Conservation (phyloP, 2,888 invertebrate genomes). For the Nyleta sp. region DNA sequence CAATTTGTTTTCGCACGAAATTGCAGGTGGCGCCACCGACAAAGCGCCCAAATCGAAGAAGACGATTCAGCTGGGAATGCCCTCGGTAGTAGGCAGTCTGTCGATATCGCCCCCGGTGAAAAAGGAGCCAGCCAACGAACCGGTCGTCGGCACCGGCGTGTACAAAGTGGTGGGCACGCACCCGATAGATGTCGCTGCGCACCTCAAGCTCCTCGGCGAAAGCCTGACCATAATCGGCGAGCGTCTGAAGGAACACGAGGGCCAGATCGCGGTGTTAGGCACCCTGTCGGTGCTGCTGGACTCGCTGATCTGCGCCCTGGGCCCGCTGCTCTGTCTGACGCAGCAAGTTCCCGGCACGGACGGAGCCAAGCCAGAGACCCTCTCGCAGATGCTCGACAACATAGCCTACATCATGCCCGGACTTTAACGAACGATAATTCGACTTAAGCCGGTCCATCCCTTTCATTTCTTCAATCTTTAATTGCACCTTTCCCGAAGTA, state of each 20-base stretch:
- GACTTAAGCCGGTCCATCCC: too few relatives aligned
- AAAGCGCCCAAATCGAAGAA: constrained; percentile 74
- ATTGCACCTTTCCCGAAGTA: too few relatives aligned
- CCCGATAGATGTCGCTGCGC: constrained; percentile 95
- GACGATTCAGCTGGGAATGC: constrained; percentile 80
- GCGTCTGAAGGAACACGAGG: constrained; percentile 96
- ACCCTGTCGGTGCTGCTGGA: constrained; percentile 96
- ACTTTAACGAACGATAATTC: too few relatives aligned
- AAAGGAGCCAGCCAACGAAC: constrained; percentile 78
- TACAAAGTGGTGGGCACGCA: constrained; percentile 89
- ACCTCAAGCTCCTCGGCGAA: constrained; percentile 95
- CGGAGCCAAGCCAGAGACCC: constrained; percentile 83
- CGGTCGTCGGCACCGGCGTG: constrained; percentile 80
- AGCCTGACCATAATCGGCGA: constrained; percentile 97
- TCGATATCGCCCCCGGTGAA: constrained; percentile 76
- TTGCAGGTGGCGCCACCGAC: constrained; percentile 69
- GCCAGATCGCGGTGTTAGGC: constrained; percentile 97
- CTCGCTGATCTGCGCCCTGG: constrained; percentile 95
- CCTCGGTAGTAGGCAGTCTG: constrained; percentile 76
- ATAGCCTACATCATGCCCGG: constrained; percentile 93
- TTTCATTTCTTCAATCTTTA: too few relatives aligned
- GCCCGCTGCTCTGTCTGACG: constrained; percentile 93
- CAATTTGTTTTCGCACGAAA: background rate
- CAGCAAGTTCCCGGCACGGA: constrained; percentile 90
- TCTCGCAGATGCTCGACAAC: constrained; percentile 91